These are phyloP conservation scores for Lates japonicus DNA, from an alignment of 2,797 vertebrate genomes.

Conservation along the genomic window DNA sequence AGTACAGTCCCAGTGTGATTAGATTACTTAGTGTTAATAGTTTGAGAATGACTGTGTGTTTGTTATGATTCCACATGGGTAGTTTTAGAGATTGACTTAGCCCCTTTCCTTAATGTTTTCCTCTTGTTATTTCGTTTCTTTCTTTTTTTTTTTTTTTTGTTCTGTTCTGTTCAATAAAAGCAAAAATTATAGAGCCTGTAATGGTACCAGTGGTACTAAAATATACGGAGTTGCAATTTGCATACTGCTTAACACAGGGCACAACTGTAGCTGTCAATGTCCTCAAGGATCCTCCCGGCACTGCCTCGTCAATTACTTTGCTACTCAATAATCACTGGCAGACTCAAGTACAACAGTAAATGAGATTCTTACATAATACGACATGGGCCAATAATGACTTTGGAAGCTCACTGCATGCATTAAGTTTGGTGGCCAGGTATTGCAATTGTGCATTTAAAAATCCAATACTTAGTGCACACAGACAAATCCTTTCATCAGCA, in stretches of 20 bases:
- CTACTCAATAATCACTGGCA: conserved; percentile 74
- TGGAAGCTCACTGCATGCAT: conserved; percentile 53
- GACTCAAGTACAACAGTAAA: conserved; percentile 75
- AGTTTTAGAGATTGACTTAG: conserved; percentile 12
- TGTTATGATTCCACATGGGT: conserved; percentile 11
- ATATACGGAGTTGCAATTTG: conserved; percentile 45
- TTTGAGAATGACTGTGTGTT: conserved; percentile 20
- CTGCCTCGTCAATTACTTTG: conserved; percentile 76
- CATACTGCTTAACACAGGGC: conserved; percentile 54
- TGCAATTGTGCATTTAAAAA: conserved; percentile 39
- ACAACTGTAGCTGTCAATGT: conserved; percentile 63
- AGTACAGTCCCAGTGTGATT: conserved; percentile 22
- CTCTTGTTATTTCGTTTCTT: background rate
- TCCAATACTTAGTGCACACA: conserved; percentile 9
- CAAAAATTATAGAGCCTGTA: conserved; percentile 6
- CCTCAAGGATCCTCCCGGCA: conserved; percentile 67
- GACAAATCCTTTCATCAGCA: conserved; percentile 29
- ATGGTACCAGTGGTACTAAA: conserved; percentile 26
- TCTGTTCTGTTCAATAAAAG: conserved; percentile 34
- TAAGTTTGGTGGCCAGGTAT: conserved; percentile 50
- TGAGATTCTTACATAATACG: conserved; percentile 70
- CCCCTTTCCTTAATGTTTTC: background rate
- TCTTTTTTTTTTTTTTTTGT: background rate
- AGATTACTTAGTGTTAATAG: conserved; percentile 27
- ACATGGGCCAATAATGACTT: conserved; percentile 61